These are phyloP conservation scores for Platysternon megacephalum DNA, from an alignment of 2,113 vertebrate species.

Conservation along the genomic window DNA sequence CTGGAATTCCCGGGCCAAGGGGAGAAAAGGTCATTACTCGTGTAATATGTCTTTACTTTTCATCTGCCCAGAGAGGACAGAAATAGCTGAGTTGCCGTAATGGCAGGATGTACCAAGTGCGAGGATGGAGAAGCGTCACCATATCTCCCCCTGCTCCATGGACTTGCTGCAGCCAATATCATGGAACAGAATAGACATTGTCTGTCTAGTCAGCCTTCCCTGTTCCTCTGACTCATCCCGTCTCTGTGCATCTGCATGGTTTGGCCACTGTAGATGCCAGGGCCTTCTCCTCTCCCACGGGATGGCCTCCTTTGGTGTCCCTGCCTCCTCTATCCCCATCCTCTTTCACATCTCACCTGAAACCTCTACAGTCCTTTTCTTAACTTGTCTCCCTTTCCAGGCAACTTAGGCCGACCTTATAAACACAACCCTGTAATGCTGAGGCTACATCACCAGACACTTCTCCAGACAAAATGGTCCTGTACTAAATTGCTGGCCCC, in stretches of 20 bases:
- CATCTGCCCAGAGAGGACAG: neutral
- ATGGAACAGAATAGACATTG: neutral
- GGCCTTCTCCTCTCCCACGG: neutral
- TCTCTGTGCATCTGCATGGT: neutral
- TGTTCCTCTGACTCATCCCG: neutral
- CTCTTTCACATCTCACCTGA: neutral
- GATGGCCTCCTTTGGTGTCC: neutral
- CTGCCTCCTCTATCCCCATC: neutral
- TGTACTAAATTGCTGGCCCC: neutral
- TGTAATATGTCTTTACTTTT: neutral
- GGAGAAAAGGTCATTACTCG: constrained; percentile 81
- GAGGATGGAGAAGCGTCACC: rapidly evolving
- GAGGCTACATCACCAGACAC: neutral
- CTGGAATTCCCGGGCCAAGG: constrained; percentile 81
- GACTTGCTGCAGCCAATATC: neutral
- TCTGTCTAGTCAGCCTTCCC: neutral
- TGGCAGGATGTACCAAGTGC: neutral
- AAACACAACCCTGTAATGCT: neutral
- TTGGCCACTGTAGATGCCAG: neutral
- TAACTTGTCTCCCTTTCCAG: neutral
- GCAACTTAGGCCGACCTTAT: neutral
- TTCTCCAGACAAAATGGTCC: neutral
- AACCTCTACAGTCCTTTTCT: neutral
- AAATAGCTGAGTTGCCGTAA: neutral
- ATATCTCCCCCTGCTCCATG: neutral